Percentiles rank a stretch among this genome's conserved stretches.
Conservation (phyloP, 2,113 vertebrate genomes). For the Chrysochloris asiatica region DNA sequence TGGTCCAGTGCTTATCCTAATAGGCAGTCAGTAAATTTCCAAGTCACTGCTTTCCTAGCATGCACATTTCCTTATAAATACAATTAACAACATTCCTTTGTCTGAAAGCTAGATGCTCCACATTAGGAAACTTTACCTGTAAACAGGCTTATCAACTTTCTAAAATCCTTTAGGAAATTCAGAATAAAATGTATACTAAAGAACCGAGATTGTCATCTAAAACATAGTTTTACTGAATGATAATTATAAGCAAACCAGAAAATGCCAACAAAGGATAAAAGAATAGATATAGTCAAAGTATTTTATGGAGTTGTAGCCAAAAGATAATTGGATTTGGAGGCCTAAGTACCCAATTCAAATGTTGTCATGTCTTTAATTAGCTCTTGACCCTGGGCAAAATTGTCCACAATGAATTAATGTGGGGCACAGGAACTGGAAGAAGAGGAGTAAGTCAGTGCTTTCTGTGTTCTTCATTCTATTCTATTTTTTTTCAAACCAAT, state of each 20-base stretch:
- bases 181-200: slow-evolving; percentile 37
- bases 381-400: not conserved
- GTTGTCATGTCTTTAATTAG: slow-evolving; percentile 13
- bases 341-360: not conserved
- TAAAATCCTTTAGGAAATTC: slow-evolving; percentile 31
- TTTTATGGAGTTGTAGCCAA: not conserved
- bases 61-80: slow-evolving; percentile 26
- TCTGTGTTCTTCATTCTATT: not conserved
- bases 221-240: slow-evolving; percentile 43
- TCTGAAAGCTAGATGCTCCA: not conserved
- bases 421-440: not conserved
- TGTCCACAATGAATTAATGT: not conserved
- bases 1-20: no score
- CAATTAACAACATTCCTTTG: slow-evolving; percentile 31
- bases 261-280: slow-evolving; percentile 14
- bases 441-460: not conserved
- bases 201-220: slow-evolving; percentile 29
- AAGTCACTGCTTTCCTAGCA: not conserved
- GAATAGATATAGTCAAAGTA: not conserved
- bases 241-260: slow-evolving; percentile 45
- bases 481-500: not conserved
- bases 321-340: not conserved
- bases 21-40: not conserved
- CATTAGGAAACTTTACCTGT: not conserved
- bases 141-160: not conserved